Percentiles rank a stretch among this genome's conserved stretches.
These are phyloP conservation scores for Enteromius mattozi DNA, from an alignment of 2,797 vertebrate species.

Conservation along the genomic window DNA sequence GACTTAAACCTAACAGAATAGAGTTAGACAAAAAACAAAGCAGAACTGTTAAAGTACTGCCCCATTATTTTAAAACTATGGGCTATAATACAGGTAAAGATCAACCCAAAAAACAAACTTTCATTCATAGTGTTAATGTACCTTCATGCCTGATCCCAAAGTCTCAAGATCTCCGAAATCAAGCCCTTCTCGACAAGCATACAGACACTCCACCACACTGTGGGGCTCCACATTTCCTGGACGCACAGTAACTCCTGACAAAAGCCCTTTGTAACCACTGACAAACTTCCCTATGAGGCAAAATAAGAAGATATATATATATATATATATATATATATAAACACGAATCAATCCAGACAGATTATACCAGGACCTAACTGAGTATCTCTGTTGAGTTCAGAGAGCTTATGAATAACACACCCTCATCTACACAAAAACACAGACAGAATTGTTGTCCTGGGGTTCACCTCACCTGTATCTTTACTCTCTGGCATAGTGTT, in stretches of 20 bases:
- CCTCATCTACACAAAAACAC: constrained; percentile 16
- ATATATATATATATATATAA: background rate
- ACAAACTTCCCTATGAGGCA: constrained; percentile 79
- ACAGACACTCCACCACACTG: constrained; percentile 97
- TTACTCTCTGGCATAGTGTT: constrained; percentile 81
- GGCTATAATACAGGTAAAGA: background rate
- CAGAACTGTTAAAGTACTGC: background rate
- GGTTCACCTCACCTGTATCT: constrained; percentile 75
- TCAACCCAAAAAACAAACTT: background rate
- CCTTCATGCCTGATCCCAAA: constrained; percentile 99
- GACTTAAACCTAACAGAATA: background rate
- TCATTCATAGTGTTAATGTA: constrained; percentile 62
- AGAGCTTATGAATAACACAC: constrained; percentile 8
- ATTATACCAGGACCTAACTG: background rate
- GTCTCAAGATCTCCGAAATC: constrained; percentile 99
- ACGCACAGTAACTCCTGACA: constrained; percentile 95
- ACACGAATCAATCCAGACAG: background rate
- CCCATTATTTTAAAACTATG: background rate
- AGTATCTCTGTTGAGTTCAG: constrained; percentile 1
- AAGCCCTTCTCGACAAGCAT: constrained; percentile 97
- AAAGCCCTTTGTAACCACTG: constrained; percentile 92
- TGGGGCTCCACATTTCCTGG: constrained; percentile 95
- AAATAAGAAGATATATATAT: constrained; percentile 25
- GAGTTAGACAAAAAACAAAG: background rate
- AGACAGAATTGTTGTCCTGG: constrained; percentile 4